phyloP scores from a whole-genome alignment of 2,888 invertebrate genomes.

The Vandiemenella viatica region DNA sequence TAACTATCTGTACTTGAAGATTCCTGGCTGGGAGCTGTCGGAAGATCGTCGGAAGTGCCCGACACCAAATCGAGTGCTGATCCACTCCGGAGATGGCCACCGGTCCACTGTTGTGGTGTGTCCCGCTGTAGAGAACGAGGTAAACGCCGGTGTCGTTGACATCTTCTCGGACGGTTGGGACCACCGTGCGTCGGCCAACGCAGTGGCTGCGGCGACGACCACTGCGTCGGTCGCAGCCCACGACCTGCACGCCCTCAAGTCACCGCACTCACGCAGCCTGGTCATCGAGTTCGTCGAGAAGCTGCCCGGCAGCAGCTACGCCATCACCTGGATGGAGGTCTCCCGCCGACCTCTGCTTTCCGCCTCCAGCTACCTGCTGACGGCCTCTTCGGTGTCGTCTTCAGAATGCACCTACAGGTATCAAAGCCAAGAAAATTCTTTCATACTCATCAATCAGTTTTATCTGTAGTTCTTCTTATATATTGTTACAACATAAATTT shows the following conservation, averaged over 20 bases:
- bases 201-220: too few relatives aligned
- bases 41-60: conserved; percentile 33
- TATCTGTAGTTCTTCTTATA: too few relatives aligned
- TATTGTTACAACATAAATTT: too few relatives aligned
- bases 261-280: conserved; percentile 48
- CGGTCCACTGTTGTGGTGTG: conserved; percentile 46
- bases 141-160: conserved; percentile 33
- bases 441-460: too few relatives aligned
- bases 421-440: conserved; percentile 21
- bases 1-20: conserved; percentile 53
- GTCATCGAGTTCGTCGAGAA: conserved; percentile 59
- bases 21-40: conserved; percentile 45
- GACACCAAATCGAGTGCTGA: conserved; percentile 53
- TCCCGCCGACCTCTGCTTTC: conserved; percentile 33
- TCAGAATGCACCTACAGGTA: conserved; percentile 54
- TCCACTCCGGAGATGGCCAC: conserved; percentile 54
- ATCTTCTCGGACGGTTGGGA: conserved; percentile 59
- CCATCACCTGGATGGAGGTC: conserved; percentile 64
- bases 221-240: too few relatives aligned
- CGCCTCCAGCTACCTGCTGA: conserved; percentile 37
- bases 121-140: conserved; percentile 27
- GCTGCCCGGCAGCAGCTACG: conserved; percentile 54
- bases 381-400: conserved; percentile 25
- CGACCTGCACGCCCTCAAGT: too few relatives aligned
- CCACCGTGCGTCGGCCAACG: conserved; percentile 21